phyloP scores from a whole-genome alignment of 2,113 vertebrate species.

The Xyliphius kryptos region DNA sequence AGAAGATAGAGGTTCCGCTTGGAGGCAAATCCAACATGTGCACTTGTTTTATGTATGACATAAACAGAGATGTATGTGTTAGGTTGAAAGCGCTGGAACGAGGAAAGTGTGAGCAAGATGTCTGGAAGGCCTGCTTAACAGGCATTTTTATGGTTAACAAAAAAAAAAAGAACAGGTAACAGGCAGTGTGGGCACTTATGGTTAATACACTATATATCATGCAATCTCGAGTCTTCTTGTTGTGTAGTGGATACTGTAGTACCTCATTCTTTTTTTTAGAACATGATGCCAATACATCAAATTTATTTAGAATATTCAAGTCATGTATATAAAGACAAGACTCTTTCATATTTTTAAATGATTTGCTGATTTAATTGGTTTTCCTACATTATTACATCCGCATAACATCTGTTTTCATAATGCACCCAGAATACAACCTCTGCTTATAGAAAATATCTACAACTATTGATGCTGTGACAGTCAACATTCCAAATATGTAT shows the following conservation, averaged over 20 bases:
- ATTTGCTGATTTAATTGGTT: no score
- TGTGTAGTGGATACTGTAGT: not conserved
- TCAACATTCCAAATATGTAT: no score
- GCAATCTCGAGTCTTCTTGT: not conserved
- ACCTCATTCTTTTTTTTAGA: not conserved
- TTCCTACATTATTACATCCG: no score
- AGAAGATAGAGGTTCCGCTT: conserved; percentile 24
- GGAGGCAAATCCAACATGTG: conserved; percentile 49
- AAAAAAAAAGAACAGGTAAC: conserved; percentile 1
- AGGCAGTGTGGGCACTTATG: not conserved
- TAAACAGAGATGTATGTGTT: conserved; percentile 44
- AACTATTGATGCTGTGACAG: no score
- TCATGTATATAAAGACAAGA: no score
- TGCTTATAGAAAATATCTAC: not conserved
- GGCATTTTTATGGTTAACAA: conserved; percentile 12
- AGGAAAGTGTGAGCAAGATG: conserved; percentile 16
- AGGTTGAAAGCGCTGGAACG: conserved; percentile 25
- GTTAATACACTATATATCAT: not conserved
- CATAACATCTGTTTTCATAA: no score
- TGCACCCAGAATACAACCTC: not conserved
- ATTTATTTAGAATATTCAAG: no score
- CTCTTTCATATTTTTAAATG: no score
- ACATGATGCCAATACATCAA: no score
- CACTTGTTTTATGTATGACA: conserved; percentile 44
- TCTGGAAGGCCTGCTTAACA: not conserved